Conservation (phyloP, 1,140 invertebrate species). For the Leptinotarsa defecta region DNA sequence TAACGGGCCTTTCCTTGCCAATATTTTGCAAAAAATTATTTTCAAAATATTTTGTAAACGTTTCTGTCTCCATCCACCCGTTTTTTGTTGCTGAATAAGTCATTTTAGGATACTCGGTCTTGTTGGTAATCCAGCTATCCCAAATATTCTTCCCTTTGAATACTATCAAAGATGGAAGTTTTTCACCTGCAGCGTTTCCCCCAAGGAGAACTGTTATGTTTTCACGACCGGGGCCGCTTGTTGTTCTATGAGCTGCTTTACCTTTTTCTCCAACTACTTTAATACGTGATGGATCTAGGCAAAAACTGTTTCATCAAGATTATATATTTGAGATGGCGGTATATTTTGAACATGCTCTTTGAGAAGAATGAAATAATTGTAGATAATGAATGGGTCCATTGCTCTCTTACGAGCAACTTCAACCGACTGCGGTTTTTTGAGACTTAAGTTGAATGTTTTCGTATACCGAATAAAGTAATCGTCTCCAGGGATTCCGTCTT, state of each 20-base stretch:
- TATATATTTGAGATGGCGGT: constrained; percentile 47
- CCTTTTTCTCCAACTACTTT: constrained; percentile 49
- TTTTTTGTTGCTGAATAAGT: constrained; percentile 48
- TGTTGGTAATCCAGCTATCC: constrained; percentile 36
- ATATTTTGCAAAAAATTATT: constrained; percentile 45
- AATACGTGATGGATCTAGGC: constrained; percentile 43
- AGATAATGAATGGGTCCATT: constrained; percentile 46
- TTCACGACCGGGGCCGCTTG: constrained; percentile 47
- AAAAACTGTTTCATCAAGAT: constrained; percentile 52
- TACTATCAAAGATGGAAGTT: constrained; percentile 52
- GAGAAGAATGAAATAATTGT: constrained; percentile 46
- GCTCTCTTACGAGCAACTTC: constrained; percentile 34
- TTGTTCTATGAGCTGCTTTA: constrained; percentile 46
- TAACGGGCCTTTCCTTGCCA: constrained; percentile 39
- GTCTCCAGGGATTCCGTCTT: constrained; percentile 51
- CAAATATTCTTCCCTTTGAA: constrained; percentile 47
- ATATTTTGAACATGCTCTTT: constrained; percentile 39
- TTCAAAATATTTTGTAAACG: constrained; percentile 45
- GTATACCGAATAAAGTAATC: constrained; percentile 50
- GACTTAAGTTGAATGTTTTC: constrained; percentile 23
- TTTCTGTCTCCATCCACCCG: constrained; percentile 50
- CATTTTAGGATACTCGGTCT: constrained; percentile 41
- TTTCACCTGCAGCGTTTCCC: constrained; percentile 48
- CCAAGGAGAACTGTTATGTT: constrained; percentile 53
- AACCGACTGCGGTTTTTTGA: constrained; percentile 36